Conservation (phyloP, 2,797 vertebrate species). For the Leuciscus waleckii region DNA sequence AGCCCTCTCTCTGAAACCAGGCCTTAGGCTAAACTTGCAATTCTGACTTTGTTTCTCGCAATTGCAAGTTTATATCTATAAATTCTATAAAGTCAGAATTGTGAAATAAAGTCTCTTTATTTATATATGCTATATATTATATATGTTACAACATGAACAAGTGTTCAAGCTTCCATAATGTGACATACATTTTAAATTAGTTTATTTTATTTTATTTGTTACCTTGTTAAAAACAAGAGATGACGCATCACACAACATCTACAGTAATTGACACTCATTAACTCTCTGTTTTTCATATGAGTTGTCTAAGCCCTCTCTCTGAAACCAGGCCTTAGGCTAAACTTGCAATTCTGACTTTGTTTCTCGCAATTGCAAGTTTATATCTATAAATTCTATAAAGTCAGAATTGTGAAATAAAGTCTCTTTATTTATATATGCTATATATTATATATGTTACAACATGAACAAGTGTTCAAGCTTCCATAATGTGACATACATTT, state of each 20-base stretch:
- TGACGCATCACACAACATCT: not conserved
- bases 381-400: not conserved
- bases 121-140: too few species aligned
- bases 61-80: not conserved
- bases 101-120: not conserved
- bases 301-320: not conserved
- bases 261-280: not conserved
- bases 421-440: too few species aligned
- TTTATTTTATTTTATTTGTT: not conserved
- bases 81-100: not conserved
- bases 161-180: not conserved
- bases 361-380: not conserved
- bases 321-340: not conserved
- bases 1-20: not conserved
- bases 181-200: not conserved
- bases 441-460: not conserved
- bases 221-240: not conserved
- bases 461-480: not conserved
- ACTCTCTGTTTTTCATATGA: not conserved
- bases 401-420: not conserved
- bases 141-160: not conserved
- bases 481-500: not conserved
- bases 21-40: not conserved
- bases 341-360: not conserved
- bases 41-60: not conserved